Percentiles rank a stretch among this genome's conserved stretches.
Conservation (phyloP, 2,888 invertebrate species). For the Oegoconia quadripuncta region DNA sequence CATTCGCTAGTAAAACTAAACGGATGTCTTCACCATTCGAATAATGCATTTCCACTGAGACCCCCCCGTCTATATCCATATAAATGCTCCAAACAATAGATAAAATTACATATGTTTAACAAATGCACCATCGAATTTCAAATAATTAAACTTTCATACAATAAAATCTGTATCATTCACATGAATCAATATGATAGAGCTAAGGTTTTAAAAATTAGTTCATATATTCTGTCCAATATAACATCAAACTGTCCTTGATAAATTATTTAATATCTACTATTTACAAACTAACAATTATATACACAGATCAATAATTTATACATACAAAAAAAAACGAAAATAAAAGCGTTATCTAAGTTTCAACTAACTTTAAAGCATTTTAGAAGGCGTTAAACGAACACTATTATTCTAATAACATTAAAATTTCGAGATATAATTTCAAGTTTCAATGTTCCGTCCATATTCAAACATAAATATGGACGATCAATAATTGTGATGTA, state of each 20-base stretch:
- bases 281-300: conserved; percentile 73
- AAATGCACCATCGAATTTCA: conserved; percentile 5
- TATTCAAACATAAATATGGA: conserved; percentile 1
- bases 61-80: neutral
- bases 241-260: conserved; percentile 43
- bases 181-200: conserved; percentile 4
- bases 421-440: conserved; percentile 31
- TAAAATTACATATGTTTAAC: conserved; percentile 14
- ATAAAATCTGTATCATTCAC: neutral
- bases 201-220: conserved; percentile 10
- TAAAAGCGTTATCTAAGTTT: conserved; percentile 54
- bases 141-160: neutral
- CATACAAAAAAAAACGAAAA: conserved; percentile 35
- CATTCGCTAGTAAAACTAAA: no score
- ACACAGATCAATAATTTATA: conserved; percentile 69
- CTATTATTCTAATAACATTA: conserved; percentile 30
- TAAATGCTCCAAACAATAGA: neutral
- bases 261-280: conserved; percentile 62
- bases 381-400: conserved; percentile 73
- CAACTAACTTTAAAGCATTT: conserved; percentile 73
- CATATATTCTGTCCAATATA: conserved; percentile 35
- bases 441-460: conserved; percentile 7
- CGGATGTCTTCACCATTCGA: no score
- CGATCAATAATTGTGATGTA: neutral
- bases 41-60: neutral